These are phyloP conservation scores for Cebidichthys violaceus DNA, from an alignment of 2,113 vertebrate species.

Conservation along the genomic window DNA sequence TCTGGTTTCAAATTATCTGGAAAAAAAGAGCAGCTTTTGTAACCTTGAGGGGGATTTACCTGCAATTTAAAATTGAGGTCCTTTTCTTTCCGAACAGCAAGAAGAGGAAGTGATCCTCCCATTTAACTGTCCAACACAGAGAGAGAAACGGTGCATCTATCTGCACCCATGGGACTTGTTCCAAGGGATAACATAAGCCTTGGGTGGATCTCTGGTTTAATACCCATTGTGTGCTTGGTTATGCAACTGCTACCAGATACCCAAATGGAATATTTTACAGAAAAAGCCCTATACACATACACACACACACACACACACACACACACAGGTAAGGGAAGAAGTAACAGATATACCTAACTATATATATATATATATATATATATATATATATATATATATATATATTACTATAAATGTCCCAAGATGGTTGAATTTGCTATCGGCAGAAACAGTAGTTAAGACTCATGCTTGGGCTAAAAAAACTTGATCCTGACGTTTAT, in stretches of 20 bases:
- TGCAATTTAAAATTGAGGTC: background rate
- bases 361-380: no score
- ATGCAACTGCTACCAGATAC: slow-evolving; percentile 31
- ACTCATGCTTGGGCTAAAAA: background rate
- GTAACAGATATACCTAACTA: background rate
- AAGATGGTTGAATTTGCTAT: background rate
- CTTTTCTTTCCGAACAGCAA: slow-evolving; percentile 1
- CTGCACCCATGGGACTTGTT: background rate
- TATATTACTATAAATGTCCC: background rate
- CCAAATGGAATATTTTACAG: slow-evolving; percentile 1
- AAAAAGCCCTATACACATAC: no score
- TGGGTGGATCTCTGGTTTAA: slow-evolving; percentile 20
- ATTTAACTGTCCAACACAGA: slow-evolving; percentile 17
- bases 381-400: no score
- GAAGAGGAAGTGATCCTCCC: slow-evolving; percentile 31
- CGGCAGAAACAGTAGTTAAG: background rate
- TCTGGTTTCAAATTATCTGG: background rate
- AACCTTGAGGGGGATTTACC: background rate
- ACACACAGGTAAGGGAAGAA: slow-evolving; percentile 3
- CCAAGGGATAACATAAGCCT: slow-evolving; percentile 2
- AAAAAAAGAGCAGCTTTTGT: background rate
- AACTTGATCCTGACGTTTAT: background rate
- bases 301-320: slow-evolving; percentile 13
- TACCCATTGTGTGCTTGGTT: slow-evolving; percentile 41
- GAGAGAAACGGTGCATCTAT: background rate